Evolutionary conservation across 2,113 vertebrate genomes (phyloP), one percentile per base, ranked within the genome.

Genomic region (Nyctereutes procyonoides): DNA sequence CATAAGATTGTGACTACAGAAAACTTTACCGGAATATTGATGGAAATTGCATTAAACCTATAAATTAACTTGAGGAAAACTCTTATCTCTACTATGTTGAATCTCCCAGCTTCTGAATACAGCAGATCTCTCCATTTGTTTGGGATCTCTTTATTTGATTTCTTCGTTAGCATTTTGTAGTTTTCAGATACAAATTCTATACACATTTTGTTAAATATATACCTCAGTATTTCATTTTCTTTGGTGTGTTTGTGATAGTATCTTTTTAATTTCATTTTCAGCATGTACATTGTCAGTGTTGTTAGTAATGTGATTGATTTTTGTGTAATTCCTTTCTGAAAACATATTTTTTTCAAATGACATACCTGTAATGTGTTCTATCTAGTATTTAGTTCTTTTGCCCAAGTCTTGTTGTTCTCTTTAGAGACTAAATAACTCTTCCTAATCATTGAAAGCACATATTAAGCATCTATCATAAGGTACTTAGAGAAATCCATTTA

Each of bases 321-420:
- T 55, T 88, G 7, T 56, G 53, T 92, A 86, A 73, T 73, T 82
- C 84, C 1, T 87, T 91, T 93, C 22, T 94, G 53, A 93, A 90
- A 83, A 15, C 1, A 26, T 32, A 84, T 14, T 86, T 85, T 96
- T 93, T 79, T 84, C 43, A 92, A 93, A 93, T 86, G 38, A 65
- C n/a, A 11, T 32, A 24, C 80, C 24, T 81, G 11, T 84, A 48
- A 69, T 88, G 1, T 74, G 0, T 87, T 97, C 19, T 93, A 58
- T 95, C 53, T 51, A 62, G 3, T 79, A 63, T 92, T 30, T 82
- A 76, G 20, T 82, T 93, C 3, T 6, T 69, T 86, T 93, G 53
- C 4, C 19, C 9, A 48, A 82, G 30, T 69, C n/a, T 69, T 81
- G 2, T 56, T 73, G 67, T 91, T 87, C 13, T 69, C 20, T 88